Percentiles rank a stretch among this genome's conserved stretches.
phyloP scores from a whole-genome alignment of 2,888 invertebrate genomes.

The Nineta flava region DNA sequence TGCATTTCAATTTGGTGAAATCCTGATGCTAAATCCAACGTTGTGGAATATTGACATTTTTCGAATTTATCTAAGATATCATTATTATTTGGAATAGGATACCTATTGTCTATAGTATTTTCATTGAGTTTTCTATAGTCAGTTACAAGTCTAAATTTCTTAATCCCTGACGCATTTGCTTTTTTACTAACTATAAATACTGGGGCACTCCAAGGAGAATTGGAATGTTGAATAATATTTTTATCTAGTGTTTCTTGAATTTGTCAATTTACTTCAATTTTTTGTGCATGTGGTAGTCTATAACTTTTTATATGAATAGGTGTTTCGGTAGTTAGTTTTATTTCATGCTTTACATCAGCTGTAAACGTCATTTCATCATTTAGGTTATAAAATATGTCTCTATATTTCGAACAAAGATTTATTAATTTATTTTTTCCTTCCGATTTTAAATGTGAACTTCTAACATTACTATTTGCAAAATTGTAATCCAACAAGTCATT shows the following conservation, averaged over 20 bases:
- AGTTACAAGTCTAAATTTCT: conserved; percentile 14
- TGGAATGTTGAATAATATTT: conserved; percentile 12
- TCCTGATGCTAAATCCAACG: conserved; percentile 18
- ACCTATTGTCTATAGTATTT: conserved; percentile 12
- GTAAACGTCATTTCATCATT: not conserved
- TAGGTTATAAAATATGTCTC: too few species aligned
- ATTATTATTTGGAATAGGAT: conserved; percentile 16
- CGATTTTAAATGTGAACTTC: too few species aligned
- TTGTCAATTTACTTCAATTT: conserved; percentile 15
- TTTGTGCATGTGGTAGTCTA: conserved; percentile 15
- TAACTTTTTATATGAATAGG: not conserved
- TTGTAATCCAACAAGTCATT: too few species aligned
- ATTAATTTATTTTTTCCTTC: too few species aligned
- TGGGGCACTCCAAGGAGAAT: conserved; percentile 14
- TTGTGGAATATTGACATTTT: conserved; percentile 17
- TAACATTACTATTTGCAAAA: too few species aligned
- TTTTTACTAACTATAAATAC: conserved; percentile 16
- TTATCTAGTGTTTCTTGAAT: conserved; percentile 13
- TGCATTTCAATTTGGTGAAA: conserved; percentile 20
- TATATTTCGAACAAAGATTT: too few species aligned
- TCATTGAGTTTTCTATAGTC: conserved; percentile 15
- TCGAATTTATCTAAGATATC: conserved; percentile 20
- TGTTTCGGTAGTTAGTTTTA: not conserved
- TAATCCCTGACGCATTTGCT: conserved; percentile 12
- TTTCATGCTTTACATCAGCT: not conserved